Percentiles rank a stretch among this genome's conserved stretches.
Conservation (phyloP, 23 tunicate genomes). For the Clavelina lepadiformis region DNA sequence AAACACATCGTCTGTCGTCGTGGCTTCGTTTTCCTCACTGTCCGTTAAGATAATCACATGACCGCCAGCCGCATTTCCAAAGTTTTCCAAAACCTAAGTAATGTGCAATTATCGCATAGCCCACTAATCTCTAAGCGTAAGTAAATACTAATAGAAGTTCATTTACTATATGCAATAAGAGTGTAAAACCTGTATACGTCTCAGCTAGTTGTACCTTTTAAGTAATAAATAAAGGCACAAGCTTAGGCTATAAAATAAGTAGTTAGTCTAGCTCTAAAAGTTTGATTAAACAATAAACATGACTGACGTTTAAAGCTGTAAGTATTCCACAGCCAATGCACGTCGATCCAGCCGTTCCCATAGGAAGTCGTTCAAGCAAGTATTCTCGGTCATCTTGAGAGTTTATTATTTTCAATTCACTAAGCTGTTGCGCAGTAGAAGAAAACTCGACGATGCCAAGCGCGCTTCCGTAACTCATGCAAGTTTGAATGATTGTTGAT, state of each 20-base stretch:
- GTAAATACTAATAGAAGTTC: too few species aligned
- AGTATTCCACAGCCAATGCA: conserved; percentile 31
- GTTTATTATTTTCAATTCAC: background rate
- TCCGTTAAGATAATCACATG: conserved; percentile 28
- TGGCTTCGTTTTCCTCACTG: conserved; percentile 17
- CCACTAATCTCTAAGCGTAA: too few species aligned
- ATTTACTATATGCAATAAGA: too few species aligned
- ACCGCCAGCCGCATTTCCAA: conserved; percentile 7
- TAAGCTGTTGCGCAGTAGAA: conserved; percentile 1
- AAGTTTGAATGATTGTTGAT: background rate
- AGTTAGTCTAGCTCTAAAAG: too few species aligned
- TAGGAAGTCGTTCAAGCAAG: conserved; percentile 3
- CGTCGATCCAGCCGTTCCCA: conserved; percentile 8
- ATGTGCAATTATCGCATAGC: too few species aligned
- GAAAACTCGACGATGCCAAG: conserved; percentile 37
- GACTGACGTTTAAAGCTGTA: conserved; percentile 17
- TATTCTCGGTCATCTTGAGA: conserved; percentile 4
- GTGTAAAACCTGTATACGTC: too few species aligned
- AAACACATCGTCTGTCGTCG: background rate
- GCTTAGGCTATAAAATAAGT: too few species aligned
- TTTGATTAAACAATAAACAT: too few species aligned
- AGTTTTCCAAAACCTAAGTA: background rate
- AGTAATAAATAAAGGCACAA: too few species aligned
- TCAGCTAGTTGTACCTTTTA: too few species aligned
- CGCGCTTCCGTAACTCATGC: conserved; percentile 17